Evolutionary conservation across 1,140 invertebrate genomes (phyloP).

Genomic region (Lerema accius): DNA sequence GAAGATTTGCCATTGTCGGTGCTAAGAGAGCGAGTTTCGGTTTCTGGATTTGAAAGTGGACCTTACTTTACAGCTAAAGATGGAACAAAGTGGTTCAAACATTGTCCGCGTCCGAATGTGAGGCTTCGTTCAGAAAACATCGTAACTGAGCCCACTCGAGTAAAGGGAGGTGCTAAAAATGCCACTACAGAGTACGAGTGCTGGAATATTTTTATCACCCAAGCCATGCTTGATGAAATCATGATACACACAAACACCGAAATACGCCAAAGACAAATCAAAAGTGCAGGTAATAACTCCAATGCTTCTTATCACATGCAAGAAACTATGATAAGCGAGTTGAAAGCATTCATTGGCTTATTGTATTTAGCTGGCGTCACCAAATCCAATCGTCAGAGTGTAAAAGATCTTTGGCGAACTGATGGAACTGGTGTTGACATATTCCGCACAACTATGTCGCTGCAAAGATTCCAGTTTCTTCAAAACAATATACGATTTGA

Average conservation of each 20-base stretch:
- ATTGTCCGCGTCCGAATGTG: conserved; percentile 29
- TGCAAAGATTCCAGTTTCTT: conserved; percentile 32
- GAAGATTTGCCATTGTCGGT: no score
- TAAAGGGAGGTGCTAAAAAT: conserved; percentile 11
- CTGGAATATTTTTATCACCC: conserved; percentile 26
- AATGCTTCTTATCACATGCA: no score
- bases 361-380: conserved; percentile 26
- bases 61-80: no score
- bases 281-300: no score
- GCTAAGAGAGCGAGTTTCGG: no score
- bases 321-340: neutral
- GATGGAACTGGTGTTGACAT: conserved; percentile 23
- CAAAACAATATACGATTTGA: conserved; percentile 31
- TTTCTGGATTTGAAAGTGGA: no score
- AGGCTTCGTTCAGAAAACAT: conserved; percentile 27
- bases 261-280: neutral
- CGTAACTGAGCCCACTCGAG: conserved; percentile 22
- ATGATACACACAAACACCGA: conserved; percentile 16
- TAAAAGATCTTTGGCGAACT: conserved; percentile 7
- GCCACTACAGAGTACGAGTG: conserved; percentile 18
- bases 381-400: conserved; percentile 3
- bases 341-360: conserved; percentile 19
- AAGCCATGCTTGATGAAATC: conserved; percentile 28
- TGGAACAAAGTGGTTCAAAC: no score
- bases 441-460: conserved; percentile 25